Conservation (phyloP, 2,113 vertebrate species). For the Centropus unirufus region DNA sequence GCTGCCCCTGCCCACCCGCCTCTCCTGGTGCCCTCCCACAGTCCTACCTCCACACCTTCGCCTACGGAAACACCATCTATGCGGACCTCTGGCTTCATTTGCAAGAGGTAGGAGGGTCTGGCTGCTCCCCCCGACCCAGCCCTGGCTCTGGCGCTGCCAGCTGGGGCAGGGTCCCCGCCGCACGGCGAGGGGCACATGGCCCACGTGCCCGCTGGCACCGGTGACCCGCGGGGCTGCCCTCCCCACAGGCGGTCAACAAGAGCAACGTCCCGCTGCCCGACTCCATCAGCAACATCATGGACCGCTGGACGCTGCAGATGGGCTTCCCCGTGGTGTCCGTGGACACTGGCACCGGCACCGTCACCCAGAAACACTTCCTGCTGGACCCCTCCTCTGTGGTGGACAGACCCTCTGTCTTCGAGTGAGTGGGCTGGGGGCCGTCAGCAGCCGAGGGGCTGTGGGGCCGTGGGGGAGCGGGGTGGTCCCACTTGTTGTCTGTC, state of each 20-base stretch:
- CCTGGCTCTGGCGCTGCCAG: not conserved
- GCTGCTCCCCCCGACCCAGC: no score
- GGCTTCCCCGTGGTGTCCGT: slow-evolving; percentile 90
- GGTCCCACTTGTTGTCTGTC: not conserved
- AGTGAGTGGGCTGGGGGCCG: slow-evolving; percentile 67
- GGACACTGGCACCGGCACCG: slow-evolving; percentile 39
- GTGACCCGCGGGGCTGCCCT: fast-evolving
- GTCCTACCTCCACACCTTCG: slow-evolving; percentile 84
- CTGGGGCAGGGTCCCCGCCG: not conserved
- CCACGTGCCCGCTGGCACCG: fast-evolving
- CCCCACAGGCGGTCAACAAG: slow-evolving; percentile 14
- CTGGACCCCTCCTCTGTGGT: slow-evolving; percentile 72
- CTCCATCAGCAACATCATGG: slow-evolving; percentile 80
- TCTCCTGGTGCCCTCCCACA: slow-evolving; percentile 45
- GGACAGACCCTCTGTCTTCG: slow-evolving; percentile 76
- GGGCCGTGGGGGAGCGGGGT: fast-evolving
- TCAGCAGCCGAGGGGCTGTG: fast-evolving
- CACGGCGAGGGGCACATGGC: no score
- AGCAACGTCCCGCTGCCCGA: fast-evolving
- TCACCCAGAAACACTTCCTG: slow-evolving; percentile 87
- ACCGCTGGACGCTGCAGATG: slow-evolving; percentile 93
- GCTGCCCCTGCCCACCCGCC: not conserved
- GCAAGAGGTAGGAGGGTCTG: slow-evolving; percentile 74
- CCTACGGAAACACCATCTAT: slow-evolving; percentile 83
- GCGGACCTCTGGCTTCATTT: slow-evolving; percentile 87